Conservation (phyloP, 2,797 vertebrate species). For the Chromis chromis region DNA sequence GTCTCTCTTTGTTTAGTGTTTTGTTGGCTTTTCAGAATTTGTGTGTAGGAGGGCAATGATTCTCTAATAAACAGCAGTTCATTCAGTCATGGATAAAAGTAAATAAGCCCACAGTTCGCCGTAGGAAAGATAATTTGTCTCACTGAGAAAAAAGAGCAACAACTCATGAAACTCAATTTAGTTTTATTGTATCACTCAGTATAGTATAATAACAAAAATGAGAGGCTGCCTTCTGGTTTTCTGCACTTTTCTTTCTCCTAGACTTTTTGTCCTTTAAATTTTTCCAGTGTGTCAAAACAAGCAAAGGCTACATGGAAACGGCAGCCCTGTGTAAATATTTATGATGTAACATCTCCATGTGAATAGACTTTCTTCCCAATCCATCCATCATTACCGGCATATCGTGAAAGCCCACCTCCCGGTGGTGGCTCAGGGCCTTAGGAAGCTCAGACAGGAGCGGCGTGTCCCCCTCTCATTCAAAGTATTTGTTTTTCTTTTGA, state of each 20-base stretch:
- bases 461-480: slow-evolving; percentile 88
- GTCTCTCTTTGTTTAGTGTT: slow-evolving; percentile 49
- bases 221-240: slow-evolving; percentile 59
- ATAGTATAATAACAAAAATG: slow-evolving; percentile 57
- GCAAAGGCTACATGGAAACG: slow-evolving; percentile 88
- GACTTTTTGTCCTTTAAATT: slow-evolving; percentile 78
- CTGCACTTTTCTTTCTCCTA: slow-evolving; percentile 57
- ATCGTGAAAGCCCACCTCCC: slow-evolving; percentile 89
- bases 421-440: slow-evolving; percentile 84
- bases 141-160: slow-evolving; percentile 54
- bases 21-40: slow-evolving; percentile 55
- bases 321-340: slow-evolving; percentile 98
- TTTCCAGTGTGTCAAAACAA: slow-evolving; percentile 87
- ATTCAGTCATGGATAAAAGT: slow-evolving; percentile 64
- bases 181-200: slow-evolving; percentile 49
- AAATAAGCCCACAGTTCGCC: slow-evolving; percentile 62
- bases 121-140: slow-evolving; percentile 67
- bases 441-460: slow-evolving; percentile 91
- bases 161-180: slow-evolving; percentile 55
- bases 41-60: slow-evolving; percentile 59
- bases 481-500: slow-evolving; percentile 98
- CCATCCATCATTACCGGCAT: slow-evolving; percentile 96
- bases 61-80: slow-evolving; percentile 66
- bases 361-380: slow-evolving; percentile 89
- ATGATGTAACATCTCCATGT: slow-evolving; percentile 94